Base-by-base conservation (phyloP, 1,140 invertebrate genomes). In the Leptonema lineaticorne region DNA sequence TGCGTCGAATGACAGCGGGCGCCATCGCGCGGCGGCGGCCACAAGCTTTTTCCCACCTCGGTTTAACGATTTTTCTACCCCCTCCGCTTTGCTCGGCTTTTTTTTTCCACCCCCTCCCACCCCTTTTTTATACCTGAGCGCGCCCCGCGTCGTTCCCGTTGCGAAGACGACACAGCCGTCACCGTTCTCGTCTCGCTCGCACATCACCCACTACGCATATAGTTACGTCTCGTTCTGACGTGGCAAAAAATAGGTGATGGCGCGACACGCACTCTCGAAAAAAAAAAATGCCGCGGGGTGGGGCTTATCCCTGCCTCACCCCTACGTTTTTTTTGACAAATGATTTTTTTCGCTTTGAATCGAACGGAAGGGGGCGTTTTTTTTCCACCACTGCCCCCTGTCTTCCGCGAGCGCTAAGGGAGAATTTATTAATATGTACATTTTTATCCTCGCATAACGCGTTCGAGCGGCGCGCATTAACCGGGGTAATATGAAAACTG, bases 81-180 rank as follows among this genome's bases (percentile, higher is more conserved):
- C 63, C 18, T 18, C 59, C 29, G 33, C 48, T 60, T 56, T 58
- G 58, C 69, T 63, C 67, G 67, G 69, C 67, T 63, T 69, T 73
- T 73, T 73, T 72, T 73, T 67, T 57, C 67, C 59, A 45, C 14
- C 41, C 65, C 66, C 57, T 57, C 62, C 71, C 65, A n/a, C 27
- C 46, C 70, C 70, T 41, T 46, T 62, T 68, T 69, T 53, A 67
- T 69, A 73, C 71, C 71, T 73, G 71, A 72, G 68, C 70, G 70
- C 41, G 64, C 67, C 59, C 26, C 9, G 56, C 60, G 28, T 68
- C n/a, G n/a, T n/a, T n/a, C 65, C 57, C 26, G 58, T 45, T 71
- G 28, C 45, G 22, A 67, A 69, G 70, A 46, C 63, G 63, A 41
- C 46, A 27, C 41, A 50, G 48, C 41, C 37, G n/a, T 16, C 11